Evolutionary conservation across 2,113 vertebrate genomes (phyloP).

Genomic region (Strix uralensis): DNA sequence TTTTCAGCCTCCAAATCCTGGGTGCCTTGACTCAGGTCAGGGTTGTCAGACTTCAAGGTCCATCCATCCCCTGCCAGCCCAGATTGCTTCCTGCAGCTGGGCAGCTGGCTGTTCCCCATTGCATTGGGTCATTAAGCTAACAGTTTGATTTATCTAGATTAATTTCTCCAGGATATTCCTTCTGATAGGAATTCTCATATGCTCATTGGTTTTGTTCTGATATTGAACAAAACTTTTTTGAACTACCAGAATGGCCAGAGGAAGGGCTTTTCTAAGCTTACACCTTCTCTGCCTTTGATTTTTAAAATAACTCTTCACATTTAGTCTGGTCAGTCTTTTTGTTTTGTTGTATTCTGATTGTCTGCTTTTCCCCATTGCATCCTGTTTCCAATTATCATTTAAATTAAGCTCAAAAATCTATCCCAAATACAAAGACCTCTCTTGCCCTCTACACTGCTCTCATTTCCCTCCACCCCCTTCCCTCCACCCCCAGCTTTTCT

Average conservation of each 20-base stretch:
- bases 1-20: neutral
- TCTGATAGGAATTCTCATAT: neutral
- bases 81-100: neutral
- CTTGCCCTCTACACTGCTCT: neutral
- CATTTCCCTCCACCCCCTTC: neutral
- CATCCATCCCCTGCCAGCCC: neutral
- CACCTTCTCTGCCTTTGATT: neutral
- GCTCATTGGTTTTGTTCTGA: neutral
- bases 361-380: neutral
- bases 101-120: neutral
- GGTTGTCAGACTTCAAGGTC: neutral
- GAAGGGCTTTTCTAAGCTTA: neutral
- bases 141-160: neutral
- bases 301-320: neutral
- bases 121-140: neutral
- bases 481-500: neutral
- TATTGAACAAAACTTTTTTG: neutral
- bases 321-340: neutral
- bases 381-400: constrained; percentile 8
- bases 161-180: neutral
- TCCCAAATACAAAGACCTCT: neutral
- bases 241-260: neutral
- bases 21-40: neutral
- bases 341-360: neutral
- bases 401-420: constrained; percentile 24